Evolutionary conservation across 2,888 invertebrate genomes (phyloP), one percentile per base, ranked within the genome.

Genomic region (Blastobasis lacticolella): DNA sequence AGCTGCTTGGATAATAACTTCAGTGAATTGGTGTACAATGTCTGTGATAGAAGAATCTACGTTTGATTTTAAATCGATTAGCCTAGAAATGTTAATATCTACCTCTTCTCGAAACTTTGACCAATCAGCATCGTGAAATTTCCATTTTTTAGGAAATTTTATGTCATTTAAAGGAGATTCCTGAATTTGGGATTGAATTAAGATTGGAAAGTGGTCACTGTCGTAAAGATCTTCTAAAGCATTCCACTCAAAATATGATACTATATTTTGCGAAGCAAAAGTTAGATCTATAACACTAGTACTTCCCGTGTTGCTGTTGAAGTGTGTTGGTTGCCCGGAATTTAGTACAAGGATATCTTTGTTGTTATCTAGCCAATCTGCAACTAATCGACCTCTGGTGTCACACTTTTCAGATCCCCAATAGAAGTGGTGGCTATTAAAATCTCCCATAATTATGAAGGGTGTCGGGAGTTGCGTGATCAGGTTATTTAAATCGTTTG

Each of bases 191-290:
- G 48, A 49, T 45, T 47, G 50, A 36, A 53, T 53, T 10, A 42
- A 43, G 48, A 55, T 55, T 7, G 55, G 56, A 37, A 55, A 57
- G 10, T 55, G 57, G 45, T 57, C 58, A 53, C 56, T 57, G 23
- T 57, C 55, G 45, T 54, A 54, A 37, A 57, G 53, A 48, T 57
- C 51, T 2, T 58, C 58, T 45, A 58, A 45, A n/a, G 57, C 55
- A 48, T 57, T 54, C 57, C 58, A 58, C 41, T 56, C 56, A 55
- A 58, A 58, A 58, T 56, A 58, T 48, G 54, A 49, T n/a, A 42
- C 43, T 49, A 55, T 57, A 54, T 47, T 53, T 54, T 52, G 54
- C 49, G 54, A 56, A 54, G 55, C 54, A 3, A 58, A 45, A 50
- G 56, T 51, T 47, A 54, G 38, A 51, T 57, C 54, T 41, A 54